Percentiles rank a stretch among this genome's conserved stretches.
These are phyloP conservation scores for Cebidichthys violaceus DNA, from an alignment of 2,113 vertebrate genomes.

Conservation along the genomic window DNA sequence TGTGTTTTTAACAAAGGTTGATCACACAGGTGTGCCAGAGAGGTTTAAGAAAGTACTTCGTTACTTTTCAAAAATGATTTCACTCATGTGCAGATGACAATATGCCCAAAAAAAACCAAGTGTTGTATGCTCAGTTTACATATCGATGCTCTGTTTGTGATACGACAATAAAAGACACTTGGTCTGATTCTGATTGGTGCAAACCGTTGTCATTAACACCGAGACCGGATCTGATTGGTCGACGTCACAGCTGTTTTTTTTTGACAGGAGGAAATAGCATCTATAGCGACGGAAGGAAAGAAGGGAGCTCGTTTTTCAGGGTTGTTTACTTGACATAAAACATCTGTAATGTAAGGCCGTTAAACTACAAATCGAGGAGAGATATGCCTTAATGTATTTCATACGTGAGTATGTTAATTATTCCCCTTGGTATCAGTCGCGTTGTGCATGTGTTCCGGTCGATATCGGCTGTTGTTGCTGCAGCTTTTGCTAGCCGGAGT, in stretches of 20 bases:
- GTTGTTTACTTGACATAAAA: slow-evolving; percentile 5
- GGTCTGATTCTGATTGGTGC: slow-evolving; percentile 22
- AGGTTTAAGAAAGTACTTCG: neutral
- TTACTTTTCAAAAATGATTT: neutral
- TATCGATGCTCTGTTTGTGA: neutral
- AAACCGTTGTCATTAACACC: neutral
- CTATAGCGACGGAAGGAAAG: neutral
- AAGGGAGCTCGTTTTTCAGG: neutral
- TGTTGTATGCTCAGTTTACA: neutral
- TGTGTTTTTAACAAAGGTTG: neutral
- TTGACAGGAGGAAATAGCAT: slow-evolving; percentile 61
- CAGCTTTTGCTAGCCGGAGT: slow-evolving; percentile 55
- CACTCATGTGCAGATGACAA: neutral
- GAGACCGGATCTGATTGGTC: slow-evolving; percentile 25
- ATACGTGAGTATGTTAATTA: slow-evolving; percentile 71
- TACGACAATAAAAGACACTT: neutral
- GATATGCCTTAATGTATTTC: slow-evolving; percentile 79
- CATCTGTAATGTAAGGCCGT: slow-evolving; percentile 12
- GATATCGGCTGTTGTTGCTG: slow-evolving; percentile 22
- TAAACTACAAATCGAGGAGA: neutral
- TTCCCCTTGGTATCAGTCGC: neutral
- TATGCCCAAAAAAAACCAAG: neutral
- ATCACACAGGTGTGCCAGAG: neutral
- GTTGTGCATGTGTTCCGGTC: neutral
- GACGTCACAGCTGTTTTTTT: neutral